phyloP scores from a whole-genome alignment of 2,888 invertebrate genomes.

The Metallyticus violacea region DNA sequence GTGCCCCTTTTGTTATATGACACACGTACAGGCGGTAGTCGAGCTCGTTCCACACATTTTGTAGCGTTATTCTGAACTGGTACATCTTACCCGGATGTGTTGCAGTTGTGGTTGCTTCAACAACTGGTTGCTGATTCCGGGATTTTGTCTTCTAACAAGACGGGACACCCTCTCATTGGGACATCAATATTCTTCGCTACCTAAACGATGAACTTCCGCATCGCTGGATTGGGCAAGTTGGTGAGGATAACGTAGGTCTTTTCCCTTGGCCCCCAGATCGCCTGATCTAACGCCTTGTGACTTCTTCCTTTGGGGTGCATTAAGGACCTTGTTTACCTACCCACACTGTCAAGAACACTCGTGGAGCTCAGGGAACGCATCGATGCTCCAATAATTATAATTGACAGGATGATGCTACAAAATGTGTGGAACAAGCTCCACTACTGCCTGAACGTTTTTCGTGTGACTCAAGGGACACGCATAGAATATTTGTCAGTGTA shows the following conservation, averaged over 20 bases:
- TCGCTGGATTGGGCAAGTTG: too few relatives aligned
- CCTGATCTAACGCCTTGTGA: too few relatives aligned
- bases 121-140: background rate
- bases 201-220: too few relatives aligned
- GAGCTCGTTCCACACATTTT: too few relatives aligned
- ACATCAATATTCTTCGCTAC: background rate
- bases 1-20: too few relatives aligned
- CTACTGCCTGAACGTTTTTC: background rate
- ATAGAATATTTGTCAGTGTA: too few relatives aligned
- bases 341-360: background rate
- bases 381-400: background rate
- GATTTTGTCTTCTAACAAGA: constrained; percentile 2
- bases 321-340: background rate
- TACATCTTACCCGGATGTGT: too few relatives aligned
- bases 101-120: too few relatives aligned
- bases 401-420: too few relatives aligned
- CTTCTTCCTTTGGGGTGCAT: too few relatives aligned
- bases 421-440: background rate
- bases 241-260: background rate
- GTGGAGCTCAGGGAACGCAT: background rate
- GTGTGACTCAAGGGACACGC: background rate
- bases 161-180: background rate
- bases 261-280: background rate
- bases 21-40: too few relatives aligned
- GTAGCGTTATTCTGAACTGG: too few relatives aligned